Evolutionary conservation across 1,140 invertebrate species (phyloP), one percentile per base, ranked within the genome.

Genomic region (Diorhabda elongata): DNA sequence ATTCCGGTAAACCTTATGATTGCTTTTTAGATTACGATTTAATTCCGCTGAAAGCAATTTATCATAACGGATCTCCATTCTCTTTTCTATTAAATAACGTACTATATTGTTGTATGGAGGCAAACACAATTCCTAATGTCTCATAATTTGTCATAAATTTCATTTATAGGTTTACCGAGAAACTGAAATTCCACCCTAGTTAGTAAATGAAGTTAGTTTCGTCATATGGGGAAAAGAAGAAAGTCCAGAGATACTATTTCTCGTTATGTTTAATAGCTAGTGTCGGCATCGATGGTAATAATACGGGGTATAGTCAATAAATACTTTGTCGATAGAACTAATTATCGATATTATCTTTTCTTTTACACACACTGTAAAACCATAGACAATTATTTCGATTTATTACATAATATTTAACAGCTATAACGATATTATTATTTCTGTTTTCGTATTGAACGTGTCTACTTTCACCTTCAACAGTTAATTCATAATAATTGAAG

Each of bases 91-190:
- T 52, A 6, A n/a, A 52, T 6, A 52, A 52, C 47, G n/a, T 26
- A 52, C 47, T 8, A 52, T 52, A 52, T n/a, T 52, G n/a, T 52
- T 52, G 26, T 26, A 52, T 52, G 47, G 47, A 6, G 47, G 47
- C 2, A 8, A 26, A 52, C 47, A 52, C n/a, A 52, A 8, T 52
- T n/a, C 47, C 6, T n/a, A 52, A 52, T n/a, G 47, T 52, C 47
- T 52, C 47, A 52, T 52, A 52, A 52, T 52, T 52, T 52, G 47
- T 52, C 47, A 52, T 52, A 52, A 52, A 52, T 52, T 52, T 52
- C 47, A 52, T 6, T 52, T 52, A 52, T 52, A 52, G 47, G 47
- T 52, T n/a, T 52, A 52, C 47, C 6, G n/a, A 52, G 47, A 52
- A 52, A 52, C 47, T 52, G 47, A 52, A 52, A 52, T 6, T 52